A percentile compares a stretch with the other conserved stretches of the same genome.
Conservation (phyloP, 2,113 vertebrate genomes). For the Anseranas semipalmata region DNA sequence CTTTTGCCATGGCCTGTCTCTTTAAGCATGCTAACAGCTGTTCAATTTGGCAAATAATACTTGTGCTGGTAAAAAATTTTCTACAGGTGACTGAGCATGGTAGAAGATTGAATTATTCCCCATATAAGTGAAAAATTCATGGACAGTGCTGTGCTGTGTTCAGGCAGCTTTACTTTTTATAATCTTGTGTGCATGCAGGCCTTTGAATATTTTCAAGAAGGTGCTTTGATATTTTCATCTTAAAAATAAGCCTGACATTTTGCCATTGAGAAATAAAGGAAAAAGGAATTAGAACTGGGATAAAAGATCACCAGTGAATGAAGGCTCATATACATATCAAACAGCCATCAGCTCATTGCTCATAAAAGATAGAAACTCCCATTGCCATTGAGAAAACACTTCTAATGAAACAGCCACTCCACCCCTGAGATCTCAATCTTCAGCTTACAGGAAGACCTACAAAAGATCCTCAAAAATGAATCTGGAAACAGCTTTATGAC, state of each 20-base stretch:
- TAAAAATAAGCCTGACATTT: conserved; percentile 37
- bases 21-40: not conserved
- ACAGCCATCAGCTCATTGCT: not conserved
- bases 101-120: not conserved
- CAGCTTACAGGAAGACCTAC: not conserved
- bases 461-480: not conserved
- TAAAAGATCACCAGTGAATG: conserved; percentile 12
- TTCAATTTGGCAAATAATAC: not conserved
- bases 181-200: not conserved
- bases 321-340: conserved; percentile 18
- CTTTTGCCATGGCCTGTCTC: not conserved
- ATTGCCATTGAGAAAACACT: not conserved
- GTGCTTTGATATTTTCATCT: conserved; percentile 52
- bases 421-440: not conserved
- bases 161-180: conserved; percentile 2
- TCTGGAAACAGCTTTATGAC: not conserved
- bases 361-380: not conserved
- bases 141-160: not conserved
- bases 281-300: conserved; percentile 22
- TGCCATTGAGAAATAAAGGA: not conserved
- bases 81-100: not conserved
- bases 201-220: conserved; percentile 13
- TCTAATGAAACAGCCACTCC: not conserved
- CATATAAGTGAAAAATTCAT: not conserved
- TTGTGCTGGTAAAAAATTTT: not conserved